Base-by-base conservation (phyloP, 2,797 vertebrate species). In the Lutjanus argentimaculatus region DNA sequence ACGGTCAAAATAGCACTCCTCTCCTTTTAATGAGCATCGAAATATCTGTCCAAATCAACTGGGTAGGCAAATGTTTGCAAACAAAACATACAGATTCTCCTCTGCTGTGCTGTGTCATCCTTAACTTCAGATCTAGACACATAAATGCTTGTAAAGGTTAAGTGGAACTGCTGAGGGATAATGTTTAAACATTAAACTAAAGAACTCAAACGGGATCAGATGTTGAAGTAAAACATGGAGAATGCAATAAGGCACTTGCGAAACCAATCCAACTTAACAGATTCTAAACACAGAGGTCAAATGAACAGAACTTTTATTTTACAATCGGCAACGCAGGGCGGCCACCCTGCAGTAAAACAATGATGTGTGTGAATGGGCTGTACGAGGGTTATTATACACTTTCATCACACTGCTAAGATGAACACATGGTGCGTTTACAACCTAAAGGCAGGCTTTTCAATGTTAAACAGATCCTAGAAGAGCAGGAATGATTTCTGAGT, bases 231-330 rank as follows among this genome's bases (percentile, higher is more conserved):
- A 84, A 89, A 77, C 66, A 61, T 67, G 68, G 65, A 57, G 82
- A 80, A 75, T 73, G 86, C 88, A 82, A 84, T 93, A 95, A 94
- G 94, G 93, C 94, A 95, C 94, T 94, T 92, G 80, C 90, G 90
- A 81, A 82, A 89, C 86, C 82, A 86, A 87, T 75, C 87, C 76
- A 90, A 86, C 65, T 57, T 2, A 74, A 90, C 80, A 42, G 76
- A 82, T 45, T 73, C 80, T 69, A 77, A 90, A 87, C 73, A 87
- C 46, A 65, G 21, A 6, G 40, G 30, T 69, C 80, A 63, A 82
- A 80, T 36, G 0, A 88, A 86, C 70, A 75, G 11, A 80, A 67
- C 62, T 52, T 87, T 73, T 55, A 78, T 77, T 85, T 73, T 76
- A 89, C 89, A 92, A 82, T 87, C 87, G 71, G 80, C 56, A 17